Percentiles rank a stretch among this genome's conserved stretches.
Conservation (phyloP, 1,140 invertebrate species). For the Chrysoperla carnea region DNA sequence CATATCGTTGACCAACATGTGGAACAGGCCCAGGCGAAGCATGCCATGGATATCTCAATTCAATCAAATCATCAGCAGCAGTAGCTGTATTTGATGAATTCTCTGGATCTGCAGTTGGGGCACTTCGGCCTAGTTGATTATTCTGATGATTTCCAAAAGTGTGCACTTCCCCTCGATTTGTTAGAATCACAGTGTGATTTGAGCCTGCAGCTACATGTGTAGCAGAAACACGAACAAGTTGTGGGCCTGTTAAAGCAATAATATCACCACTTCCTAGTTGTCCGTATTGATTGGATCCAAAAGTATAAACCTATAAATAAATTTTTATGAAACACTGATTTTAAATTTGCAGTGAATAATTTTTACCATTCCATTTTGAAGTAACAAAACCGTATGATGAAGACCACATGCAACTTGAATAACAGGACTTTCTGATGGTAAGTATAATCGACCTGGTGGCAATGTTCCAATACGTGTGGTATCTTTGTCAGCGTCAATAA, state of each 20-base stretch:
- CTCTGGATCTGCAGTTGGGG: constrained; percentile 17
- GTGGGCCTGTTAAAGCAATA: constrained; percentile 50
- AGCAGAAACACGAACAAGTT: constrained; percentile 51
- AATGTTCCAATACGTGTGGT: constrained; percentile 50
- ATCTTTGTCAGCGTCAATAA: constrained; percentile 42
- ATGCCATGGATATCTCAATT: constrained; percentile 45
- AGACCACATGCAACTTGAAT: constrained; percentile 75
- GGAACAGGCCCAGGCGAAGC: constrained; percentile 64
- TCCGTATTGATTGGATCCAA: constrained; percentile 86
- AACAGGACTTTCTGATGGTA: constrained; percentile 51
- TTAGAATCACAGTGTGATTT: constrained; percentile 86
- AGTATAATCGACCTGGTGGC: constrained; percentile 54
- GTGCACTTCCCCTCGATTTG: constrained; percentile 76
- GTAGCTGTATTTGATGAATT: constrained; percentile 5
- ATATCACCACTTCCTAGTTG: constrained; percentile 84
- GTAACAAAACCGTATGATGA: constrained; percentile 59
- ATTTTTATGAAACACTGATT: neutral
- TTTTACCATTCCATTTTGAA: constrained; percentile 29
- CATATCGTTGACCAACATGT: constrained; percentile 55
- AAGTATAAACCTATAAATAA: constrained; percentile 55
- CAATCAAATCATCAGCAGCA: neutral
- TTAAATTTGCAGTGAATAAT: no score
- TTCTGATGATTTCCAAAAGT: constrained; percentile 91
- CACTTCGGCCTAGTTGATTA: constrained; percentile 67
- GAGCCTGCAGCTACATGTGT: constrained; percentile 80